phyloP scores from a whole-genome alignment of 2,113 vertebrate species.

The Catharus minimus region DNA sequence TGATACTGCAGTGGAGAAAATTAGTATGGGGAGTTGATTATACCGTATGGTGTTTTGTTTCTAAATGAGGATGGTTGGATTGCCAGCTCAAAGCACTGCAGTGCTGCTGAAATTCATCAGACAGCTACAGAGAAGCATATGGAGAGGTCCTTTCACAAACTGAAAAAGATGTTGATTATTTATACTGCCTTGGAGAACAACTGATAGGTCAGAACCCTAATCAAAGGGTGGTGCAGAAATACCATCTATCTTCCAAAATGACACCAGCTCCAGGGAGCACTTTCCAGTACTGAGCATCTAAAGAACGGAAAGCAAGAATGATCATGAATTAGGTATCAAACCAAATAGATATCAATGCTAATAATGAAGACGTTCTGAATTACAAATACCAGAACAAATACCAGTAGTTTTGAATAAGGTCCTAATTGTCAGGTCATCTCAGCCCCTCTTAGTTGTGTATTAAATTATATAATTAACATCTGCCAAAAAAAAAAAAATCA shows the following conservation, averaged over 20 bases:
- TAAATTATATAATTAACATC: not conserved
- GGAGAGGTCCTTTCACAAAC: not conserved
- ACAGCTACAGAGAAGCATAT: not conserved
- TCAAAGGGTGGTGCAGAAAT: not conserved
- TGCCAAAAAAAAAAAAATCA: not conserved
- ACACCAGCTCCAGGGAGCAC: not conserved
- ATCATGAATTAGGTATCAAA: not conserved
- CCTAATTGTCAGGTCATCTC: not conserved
- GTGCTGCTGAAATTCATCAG: conserved; percentile 8
- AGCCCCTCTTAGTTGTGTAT: not conserved
- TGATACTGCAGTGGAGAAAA: conserved; percentile 35
- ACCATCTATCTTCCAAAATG: not conserved
- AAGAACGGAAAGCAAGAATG: not conserved
- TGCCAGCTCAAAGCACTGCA: conserved; percentile 18
- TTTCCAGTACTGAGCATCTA: not conserved
- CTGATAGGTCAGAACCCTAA: not conserved
- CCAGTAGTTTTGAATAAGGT: not conserved
- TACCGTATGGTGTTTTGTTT: conserved; percentile 31
- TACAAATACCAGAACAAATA: not conserved
- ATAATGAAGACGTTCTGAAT: not conserved
- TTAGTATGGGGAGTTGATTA: conserved; percentile 22
- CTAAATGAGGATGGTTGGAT: conserved; percentile 42
- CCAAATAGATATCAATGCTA: not conserved
- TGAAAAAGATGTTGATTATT: not conserved
- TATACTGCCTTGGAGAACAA: not conserved